phyloP scores from a whole-genome alignment of 2,113 vertebrate species.

The Neotoma lepida region DNA sequence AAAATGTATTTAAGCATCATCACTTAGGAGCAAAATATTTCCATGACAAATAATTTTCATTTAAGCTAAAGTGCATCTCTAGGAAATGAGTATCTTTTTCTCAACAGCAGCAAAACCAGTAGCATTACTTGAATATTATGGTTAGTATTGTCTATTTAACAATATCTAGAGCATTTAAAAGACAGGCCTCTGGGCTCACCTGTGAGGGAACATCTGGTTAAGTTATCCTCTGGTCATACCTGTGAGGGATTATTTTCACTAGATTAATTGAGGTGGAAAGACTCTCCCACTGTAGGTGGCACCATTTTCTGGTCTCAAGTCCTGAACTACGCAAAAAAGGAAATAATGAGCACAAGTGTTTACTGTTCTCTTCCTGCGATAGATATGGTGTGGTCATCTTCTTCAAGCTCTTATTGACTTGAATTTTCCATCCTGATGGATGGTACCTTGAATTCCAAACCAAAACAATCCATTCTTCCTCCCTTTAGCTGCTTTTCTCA shows the following conservation, averaged over 20 bases:
- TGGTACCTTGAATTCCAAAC: too few relatives aligned
- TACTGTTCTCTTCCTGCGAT: background rate
- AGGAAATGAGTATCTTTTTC: background rate
- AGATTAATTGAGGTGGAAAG: background rate
- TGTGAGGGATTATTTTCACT: too few relatives aligned
- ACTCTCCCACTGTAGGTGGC: too few relatives aligned
- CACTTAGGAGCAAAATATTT: constrained; percentile 26
- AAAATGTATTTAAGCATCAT: background rate
- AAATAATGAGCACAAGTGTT: too few relatives aligned
- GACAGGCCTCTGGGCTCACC: too few relatives aligned
- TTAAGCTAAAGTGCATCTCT: constrained; percentile 41
- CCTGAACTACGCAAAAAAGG: background rate
- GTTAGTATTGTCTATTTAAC: background rate
- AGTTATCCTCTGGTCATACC: background rate
- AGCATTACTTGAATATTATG: background rate
- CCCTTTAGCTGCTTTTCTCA: background rate
- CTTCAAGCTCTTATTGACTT: background rate
- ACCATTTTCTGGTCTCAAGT: background rate
- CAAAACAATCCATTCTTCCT: background rate
- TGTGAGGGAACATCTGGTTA: background rate
- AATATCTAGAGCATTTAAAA: background rate
- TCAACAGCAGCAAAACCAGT: background rate
- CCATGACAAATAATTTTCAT: constrained; percentile 51
- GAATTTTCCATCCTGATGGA: background rate
- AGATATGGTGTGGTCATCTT: too few relatives aligned